A percentile compares a stretch with the other conserved stretches of the same genome.
Evolutionary conservation across 1,140 invertebrate genomes (phyloP).

Genomic region (Camponotus pennsylvanicus): DNA sequence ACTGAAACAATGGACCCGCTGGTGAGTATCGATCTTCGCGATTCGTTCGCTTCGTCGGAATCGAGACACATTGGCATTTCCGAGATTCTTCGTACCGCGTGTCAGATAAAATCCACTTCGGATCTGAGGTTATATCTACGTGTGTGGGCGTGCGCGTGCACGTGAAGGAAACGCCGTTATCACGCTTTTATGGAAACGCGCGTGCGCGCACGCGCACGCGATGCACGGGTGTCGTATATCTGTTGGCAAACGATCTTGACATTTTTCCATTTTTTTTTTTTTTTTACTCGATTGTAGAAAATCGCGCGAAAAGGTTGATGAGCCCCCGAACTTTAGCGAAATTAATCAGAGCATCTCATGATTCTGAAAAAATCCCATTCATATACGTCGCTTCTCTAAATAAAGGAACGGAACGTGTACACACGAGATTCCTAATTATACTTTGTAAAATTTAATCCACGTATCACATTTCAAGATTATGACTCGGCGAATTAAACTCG

Average conservation of each 20-base stretch:
- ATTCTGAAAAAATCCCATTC: no score
- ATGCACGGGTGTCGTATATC: not conserved
- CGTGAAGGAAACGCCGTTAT: not conserved
- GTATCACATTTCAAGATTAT: not conserved
- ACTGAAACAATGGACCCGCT: conserved; percentile 53
- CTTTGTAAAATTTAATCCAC: conserved; percentile 3
- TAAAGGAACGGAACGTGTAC: not conserved
- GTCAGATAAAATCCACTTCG: not conserved
- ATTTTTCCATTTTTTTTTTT: not conserved
- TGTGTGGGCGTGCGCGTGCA: not conserved
- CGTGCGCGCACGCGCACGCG: not conserved
- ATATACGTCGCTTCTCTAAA: not conserved
- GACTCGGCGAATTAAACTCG: not conserved
- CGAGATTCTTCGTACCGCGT: not conserved
- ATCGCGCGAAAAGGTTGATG: not conserved
- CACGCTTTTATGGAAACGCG: not conserved
- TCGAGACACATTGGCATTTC: not conserved
- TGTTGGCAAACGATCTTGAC: not conserved
- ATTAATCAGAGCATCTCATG: not conserved
- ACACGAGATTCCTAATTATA: not conserved
- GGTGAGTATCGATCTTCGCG: conserved; percentile 63
- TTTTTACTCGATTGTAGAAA: no score
- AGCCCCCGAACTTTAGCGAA: not conserved
- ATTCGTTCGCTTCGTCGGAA: conserved; percentile 8
- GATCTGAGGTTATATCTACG: conserved; percentile 60